Base-by-base conservation (phyloP, 2,797 vertebrate species). In the Oreochromis grahami region DNA sequence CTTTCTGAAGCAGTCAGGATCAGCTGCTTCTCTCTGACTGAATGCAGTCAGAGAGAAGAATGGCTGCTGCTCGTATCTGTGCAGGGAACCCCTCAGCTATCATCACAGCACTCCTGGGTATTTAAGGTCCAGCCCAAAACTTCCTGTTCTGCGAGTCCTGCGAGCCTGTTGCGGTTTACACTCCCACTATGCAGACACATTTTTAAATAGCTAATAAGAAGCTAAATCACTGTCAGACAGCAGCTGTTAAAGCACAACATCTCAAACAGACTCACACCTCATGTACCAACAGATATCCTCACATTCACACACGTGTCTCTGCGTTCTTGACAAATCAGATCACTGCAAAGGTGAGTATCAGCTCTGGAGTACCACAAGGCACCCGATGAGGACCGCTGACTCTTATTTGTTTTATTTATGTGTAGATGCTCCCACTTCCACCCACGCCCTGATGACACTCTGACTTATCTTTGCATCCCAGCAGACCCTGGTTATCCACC, bases 161-260 rank as follows among this genome's bases (percentile, higher is more conserved):
- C 5, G 14, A 15, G 38, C 21, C 1, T 6, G 8, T 0, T 2
- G 3, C 1, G 9, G 8, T 15, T 70, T 24, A 26, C 65, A 45
- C 38, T 26, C 38, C 13, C 38, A 26, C 38, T 17, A 1, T 70
- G 21, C n/a, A 9, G n/a, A 6, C 36, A 70, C 21, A 43, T 4
- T 15, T 21, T 4, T 68, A 0, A 68, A 38, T 2, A 38, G 60
- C 60, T 38, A 38, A 65, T 24, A 68, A 68, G 36, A 68, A 68
- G 36, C 36, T 41, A 68, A 68, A 41, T 43, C n/a, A 38, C 19
- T 26, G 24, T 55, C 53, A 55, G 24, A 26, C 24, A 26, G 24
- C 53, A 56, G 13, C 24, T 26, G 24, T 13, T 8, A 52, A 29
- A 58, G 55, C 55, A 58, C 26, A 65, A 5, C 19, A 26, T 8